Conservation (phyloP, 1,140 invertebrate genomes). For the Cyphomyrmex costatus region DNA sequence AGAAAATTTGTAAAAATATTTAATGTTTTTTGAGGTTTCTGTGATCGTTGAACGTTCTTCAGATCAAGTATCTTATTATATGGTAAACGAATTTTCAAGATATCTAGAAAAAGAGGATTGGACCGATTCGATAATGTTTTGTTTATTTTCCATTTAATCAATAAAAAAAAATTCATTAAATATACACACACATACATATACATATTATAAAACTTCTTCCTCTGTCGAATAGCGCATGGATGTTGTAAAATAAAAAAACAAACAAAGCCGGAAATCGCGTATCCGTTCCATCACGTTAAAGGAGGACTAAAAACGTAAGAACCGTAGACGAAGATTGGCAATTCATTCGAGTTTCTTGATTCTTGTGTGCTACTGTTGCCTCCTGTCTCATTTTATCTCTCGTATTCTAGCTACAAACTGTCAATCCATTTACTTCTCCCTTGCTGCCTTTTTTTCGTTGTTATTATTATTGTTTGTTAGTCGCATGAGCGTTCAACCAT, state of each 20-base stretch:
- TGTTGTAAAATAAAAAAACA: no score
- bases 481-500: constrained; percentile 77
- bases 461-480: constrained; percentile 73
- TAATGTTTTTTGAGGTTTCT: neutral
- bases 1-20: neutral
- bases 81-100: no score
- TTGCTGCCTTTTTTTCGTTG: constrained; percentile 45
- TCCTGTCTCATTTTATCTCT: constrained; percentile 53
- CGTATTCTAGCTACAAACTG: constrained; percentile 40
- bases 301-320: neutral
- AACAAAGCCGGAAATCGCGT: no score
- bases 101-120: no score
- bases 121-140: no score
- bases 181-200: no score
- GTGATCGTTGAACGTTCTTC: neutral
- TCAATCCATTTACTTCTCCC: constrained; percentile 9
- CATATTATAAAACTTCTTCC: no score
- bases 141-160: no score
- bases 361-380: constrained; percentile 48
- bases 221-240: no score
- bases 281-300: neutral
- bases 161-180: no score
- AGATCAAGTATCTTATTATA: neutral
- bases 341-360: constrained; percentile 80
- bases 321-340: constrained; percentile 73